phyloP scores from a whole-genome alignment of 2,888 invertebrate genomes.

The Bembecia ichneumoniformis region DNA sequence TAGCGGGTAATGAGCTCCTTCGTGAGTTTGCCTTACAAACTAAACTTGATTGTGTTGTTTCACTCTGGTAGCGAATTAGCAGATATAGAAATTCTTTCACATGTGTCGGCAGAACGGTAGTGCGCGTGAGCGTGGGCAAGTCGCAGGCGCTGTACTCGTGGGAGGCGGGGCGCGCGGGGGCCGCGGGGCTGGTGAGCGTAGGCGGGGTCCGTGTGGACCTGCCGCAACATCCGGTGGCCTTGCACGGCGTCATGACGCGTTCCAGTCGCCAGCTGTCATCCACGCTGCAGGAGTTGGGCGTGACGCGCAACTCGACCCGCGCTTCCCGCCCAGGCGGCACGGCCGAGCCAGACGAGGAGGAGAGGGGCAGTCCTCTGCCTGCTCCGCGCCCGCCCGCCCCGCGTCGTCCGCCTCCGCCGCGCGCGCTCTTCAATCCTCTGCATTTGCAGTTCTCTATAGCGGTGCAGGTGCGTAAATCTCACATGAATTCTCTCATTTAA shows the following conservation, averaged over 20 bases:
- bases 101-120: slow-evolving; percentile 80
- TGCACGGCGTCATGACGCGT: slow-evolving; percentile 98
- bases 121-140: slow-evolving; percentile 92
- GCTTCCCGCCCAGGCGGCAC: slow-evolving; percentile 58
- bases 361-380: slow-evolving; percentile 69
- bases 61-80: too few species aligned
- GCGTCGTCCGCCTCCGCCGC: slow-evolving; percentile 25
- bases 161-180: slow-evolving; percentile 79
- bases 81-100: too few species aligned
- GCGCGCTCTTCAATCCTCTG: slow-evolving; percentile 82
- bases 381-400: slow-evolving; percentile 19
- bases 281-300: slow-evolving; percentile 90
- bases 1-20: too few species aligned
- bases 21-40: too few species aligned
- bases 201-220: slow-evolving; percentile 95
- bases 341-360: slow-evolving; percentile 51
- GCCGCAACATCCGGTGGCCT: slow-evolving; percentile 97
- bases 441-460: slow-evolving; percentile 91
- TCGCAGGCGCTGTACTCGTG: slow-evolving; percentile 94
- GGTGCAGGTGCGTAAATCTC: slow-evolving; percentile 68
- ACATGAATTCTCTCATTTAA: too few species aligned
- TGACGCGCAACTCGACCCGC: slow-evolving; percentile 74
- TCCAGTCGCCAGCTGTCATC: slow-evolving; percentile 93
- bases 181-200: slow-evolving; percentile 83
- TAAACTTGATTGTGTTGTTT: too few species aligned